These are phyloP conservation scores for Sinocyclocheilus rhinocerous DNA, from an alignment of 2,113 vertebrate genomes.

Conservation along the genomic window DNA sequence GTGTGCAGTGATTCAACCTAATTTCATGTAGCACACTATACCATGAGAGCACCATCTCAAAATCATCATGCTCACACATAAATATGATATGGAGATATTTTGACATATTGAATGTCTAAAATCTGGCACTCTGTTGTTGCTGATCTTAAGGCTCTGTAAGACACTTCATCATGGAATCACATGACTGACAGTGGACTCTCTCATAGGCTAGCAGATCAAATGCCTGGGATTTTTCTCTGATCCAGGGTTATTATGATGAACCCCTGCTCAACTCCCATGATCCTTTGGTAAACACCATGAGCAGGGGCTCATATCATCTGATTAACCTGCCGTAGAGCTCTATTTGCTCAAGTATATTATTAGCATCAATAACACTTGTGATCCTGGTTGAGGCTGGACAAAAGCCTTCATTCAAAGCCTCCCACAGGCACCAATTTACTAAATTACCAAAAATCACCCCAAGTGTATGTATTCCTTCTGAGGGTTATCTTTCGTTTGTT, in stretches of 20 bases:
- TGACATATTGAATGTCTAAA: not conserved
- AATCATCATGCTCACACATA: not conserved
- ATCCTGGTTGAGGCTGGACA: constrained; percentile 59
- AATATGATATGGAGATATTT: constrained; percentile 22
- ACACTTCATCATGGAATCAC: constrained; percentile 26
- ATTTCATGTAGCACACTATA: constrained; percentile 11
- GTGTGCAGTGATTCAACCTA: constrained; percentile 22
- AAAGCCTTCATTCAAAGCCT: constrained; percentile 56
- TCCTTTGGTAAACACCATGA: constrained; percentile 68
- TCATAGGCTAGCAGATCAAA: constrained; percentile 56
- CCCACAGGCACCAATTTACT: constrained; percentile 51
- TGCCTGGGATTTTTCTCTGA: constrained; percentile 58
- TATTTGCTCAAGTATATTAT: constrained; percentile 67
- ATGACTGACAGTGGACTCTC: constrained; percentile 4
- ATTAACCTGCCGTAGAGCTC: constrained; percentile 67
- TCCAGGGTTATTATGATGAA: constrained; percentile 69
- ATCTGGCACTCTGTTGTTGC: not conserved
- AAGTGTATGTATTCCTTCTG: constrained; percentile 47
- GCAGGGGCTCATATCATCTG: constrained; percentile 62
- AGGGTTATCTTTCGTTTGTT: constrained; percentile 49
- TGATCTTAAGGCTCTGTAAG: not conserved
- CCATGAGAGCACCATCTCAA: constrained; percentile 1
- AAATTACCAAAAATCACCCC: constrained; percentile 56
- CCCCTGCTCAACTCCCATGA: constrained; percentile 63
- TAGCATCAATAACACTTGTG: constrained; percentile 65